Conservation (phyloP, 2,888 invertebrate species). For the Heteromurus nitidus region DNA sequence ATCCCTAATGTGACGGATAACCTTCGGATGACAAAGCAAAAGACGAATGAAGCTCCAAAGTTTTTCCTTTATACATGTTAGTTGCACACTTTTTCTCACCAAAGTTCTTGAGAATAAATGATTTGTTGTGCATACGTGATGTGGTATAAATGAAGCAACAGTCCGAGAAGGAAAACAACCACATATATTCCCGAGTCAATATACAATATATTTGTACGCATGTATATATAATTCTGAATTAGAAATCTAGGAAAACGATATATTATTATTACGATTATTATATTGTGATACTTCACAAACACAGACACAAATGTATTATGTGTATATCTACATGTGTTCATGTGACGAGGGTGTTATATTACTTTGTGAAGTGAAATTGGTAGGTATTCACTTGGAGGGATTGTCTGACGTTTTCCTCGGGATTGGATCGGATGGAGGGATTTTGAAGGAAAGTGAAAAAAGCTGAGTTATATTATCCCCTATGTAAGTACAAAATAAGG, state of each 20-base stretch:
- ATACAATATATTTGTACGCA: not conserved
- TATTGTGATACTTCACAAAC: not conserved
- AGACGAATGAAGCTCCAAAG: no score
- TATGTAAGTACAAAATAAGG: constrained; percentile 18
- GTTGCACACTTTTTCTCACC: no score
- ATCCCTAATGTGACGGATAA: no score
- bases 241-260: not conserved
- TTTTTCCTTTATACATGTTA: no score
- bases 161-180: no score
- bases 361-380: not conserved
- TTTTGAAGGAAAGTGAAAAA: constrained; percentile 28
- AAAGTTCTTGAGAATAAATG: no score
- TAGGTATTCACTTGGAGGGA: not conserved
- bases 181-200: no score
- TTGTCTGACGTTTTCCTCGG: constrained; percentile 7
- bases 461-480: constrained; percentile 7
- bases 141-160: no score
- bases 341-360: not conserved
- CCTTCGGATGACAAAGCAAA: no score
- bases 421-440: constrained; percentile 24
- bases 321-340: no score
- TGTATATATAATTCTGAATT: not conserved
- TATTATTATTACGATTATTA: not conserved
- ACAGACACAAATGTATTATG: not conserved
- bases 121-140: no score